Conservation (phyloP, 2,113 vertebrate genomes). For the Pterocles orientalis region DNA sequence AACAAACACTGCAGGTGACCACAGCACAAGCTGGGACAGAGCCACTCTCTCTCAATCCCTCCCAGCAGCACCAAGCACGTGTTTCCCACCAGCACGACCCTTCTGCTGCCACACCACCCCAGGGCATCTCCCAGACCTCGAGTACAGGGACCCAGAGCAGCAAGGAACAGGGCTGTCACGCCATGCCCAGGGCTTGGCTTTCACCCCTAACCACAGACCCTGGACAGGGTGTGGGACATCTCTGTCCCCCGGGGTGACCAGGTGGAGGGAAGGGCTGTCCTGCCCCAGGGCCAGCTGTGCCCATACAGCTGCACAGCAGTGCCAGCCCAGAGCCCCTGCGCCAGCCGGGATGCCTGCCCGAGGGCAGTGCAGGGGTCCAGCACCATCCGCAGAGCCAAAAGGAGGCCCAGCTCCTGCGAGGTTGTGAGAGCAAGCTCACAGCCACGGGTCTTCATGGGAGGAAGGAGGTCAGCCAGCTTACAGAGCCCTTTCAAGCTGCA, state of each 20-base stretch:
- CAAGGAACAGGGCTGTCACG: background rate
- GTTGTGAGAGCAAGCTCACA: background rate
- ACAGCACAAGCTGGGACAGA: background rate
- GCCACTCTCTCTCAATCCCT: background rate
- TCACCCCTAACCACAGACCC: background rate
- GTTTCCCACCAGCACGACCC: background rate
- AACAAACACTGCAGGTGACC: constrained; percentile 25
- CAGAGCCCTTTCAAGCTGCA: background rate
- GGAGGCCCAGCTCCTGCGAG: background rate
- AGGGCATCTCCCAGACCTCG: background rate
- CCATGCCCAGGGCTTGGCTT: background rate
- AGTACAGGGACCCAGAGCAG: background rate
- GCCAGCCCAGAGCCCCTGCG: background rate
- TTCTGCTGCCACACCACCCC: background rate
- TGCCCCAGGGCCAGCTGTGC: background rate
- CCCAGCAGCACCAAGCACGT: background rate
- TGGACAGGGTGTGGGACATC: background rate
- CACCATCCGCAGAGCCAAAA: background rate
- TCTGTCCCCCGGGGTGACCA: background rate
- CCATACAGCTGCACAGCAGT: background rate
- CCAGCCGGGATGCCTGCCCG: too few relatives aligned
- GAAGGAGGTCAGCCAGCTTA: background rate
- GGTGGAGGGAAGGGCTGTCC: background rate
- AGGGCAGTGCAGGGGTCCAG: background rate
- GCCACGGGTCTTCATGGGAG: background rate